phyloP scores from a whole-genome alignment of 2,888 invertebrate species.

The Mayetiola destructor region DNA sequence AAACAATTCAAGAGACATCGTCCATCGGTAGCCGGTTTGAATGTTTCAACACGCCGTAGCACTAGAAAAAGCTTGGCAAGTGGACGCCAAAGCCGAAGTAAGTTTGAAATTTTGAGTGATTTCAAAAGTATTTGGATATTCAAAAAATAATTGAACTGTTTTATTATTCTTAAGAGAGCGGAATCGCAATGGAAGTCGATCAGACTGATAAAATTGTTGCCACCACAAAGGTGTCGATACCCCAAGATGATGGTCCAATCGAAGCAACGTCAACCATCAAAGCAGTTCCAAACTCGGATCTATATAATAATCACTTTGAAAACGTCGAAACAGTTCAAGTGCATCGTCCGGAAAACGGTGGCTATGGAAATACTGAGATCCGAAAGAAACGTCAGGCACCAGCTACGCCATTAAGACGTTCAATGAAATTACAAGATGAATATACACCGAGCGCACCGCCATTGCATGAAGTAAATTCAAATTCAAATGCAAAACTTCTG shows the following conservation, averaged over 20 bases:
- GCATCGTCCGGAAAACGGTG: not conserved
- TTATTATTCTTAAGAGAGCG: constrained; percentile 14
- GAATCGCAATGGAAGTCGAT: constrained; percentile 38
- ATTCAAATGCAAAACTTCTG: constrained; percentile 2
- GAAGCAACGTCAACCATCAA: constrained; percentile 58
- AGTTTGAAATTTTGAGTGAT: not conserved
- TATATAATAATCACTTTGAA: not conserved
- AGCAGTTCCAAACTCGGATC: constrained; percentile 36
- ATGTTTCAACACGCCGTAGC: constrained; percentile 27
- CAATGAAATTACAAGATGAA: constrained; percentile 16
- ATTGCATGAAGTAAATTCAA: constrained; percentile 14
- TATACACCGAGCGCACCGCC: constrained; percentile 25
- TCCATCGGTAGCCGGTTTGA: constrained; percentile 28
- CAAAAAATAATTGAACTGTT: not conserved
- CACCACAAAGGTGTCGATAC: constrained; percentile 57
- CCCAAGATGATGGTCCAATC: constrained; percentile 45
- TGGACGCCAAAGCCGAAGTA: not conserved
- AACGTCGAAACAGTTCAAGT: not conserved
- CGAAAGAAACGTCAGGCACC: constrained; percentile 19
- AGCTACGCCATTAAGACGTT: constrained; percentile 15
- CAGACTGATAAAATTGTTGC: constrained; percentile 51
- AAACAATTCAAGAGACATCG: constrained; percentile 36
- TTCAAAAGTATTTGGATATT: not conserved
- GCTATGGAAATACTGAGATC: too few species aligned
- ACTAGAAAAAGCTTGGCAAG: not conserved